These are phyloP conservation scores for Brachynemurus nebulosus DNA, from an alignment of 2,888 invertebrate species.

Conservation along the genomic window DNA sequence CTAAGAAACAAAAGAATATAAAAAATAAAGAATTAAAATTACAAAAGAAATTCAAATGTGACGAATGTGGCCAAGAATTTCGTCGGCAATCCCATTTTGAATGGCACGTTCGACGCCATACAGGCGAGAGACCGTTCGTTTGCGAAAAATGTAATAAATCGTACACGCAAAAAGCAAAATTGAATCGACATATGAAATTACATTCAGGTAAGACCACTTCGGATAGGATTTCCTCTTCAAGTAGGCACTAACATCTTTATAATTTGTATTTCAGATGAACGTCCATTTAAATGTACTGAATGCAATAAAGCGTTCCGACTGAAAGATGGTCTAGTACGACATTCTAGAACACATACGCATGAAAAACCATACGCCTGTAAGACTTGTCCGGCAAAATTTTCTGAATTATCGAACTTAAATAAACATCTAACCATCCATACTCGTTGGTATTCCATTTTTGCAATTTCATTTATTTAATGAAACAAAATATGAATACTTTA, in stretches of 20 bases:
- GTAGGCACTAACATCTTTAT: background rate
- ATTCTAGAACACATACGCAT: constrained; percentile 45
- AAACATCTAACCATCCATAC: constrained; percentile 50
- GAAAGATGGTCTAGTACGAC: constrained; percentile 42
- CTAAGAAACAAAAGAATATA: background rate
- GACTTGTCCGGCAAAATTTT: constrained; percentile 42
- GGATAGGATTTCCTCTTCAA: constrained; percentile 6
- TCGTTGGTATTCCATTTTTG: constrained; percentile 24
- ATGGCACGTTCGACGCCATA: constrained; percentile 55
- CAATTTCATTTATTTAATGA: constrained; percentile 17
- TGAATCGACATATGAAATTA: constrained; percentile 53
- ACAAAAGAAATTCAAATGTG: constrained; percentile 36
- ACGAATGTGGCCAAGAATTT: constrained; percentile 44
- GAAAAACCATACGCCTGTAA: constrained; percentile 47
- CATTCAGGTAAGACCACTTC: constrained; percentile 33
- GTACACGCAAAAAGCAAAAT: constrained; percentile 53
- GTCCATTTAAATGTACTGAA: constrained; percentile 39
- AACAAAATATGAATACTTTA: too few species aligned
- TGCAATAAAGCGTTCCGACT: constrained; percentile 49
- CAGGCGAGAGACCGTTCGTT: constrained; percentile 41
- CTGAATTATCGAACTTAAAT: constrained; percentile 50
- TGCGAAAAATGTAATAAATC: constrained; percentile 51
- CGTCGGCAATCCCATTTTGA: constrained; percentile 56
- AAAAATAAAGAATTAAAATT: background rate
- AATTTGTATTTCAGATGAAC: constrained; percentile 30